phyloP scores from a whole-genome alignment of 2,797 vertebrate species.

The Danio tinwini region DNA sequence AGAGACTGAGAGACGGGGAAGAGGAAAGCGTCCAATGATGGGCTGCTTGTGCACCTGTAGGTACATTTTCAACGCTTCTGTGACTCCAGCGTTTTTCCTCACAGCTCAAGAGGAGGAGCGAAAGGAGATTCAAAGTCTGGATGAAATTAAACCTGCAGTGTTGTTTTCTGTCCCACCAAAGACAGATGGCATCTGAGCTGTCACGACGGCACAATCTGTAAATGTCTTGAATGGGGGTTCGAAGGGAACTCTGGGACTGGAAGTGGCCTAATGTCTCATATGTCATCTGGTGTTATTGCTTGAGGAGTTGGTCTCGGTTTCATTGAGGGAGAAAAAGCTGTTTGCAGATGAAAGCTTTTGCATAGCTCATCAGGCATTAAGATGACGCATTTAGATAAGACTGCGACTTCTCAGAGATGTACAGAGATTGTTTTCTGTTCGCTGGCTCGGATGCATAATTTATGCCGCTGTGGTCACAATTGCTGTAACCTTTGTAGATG shows the following conservation, averaged over 20 bases:
- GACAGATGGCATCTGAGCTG: conserved; percentile 14
- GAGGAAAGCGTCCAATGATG: conserved; percentile 27
- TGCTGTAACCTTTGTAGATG: conserved; percentile 5
- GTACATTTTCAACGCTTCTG: conserved; percentile 22
- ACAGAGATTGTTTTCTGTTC: background rate
- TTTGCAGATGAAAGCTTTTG: conserved; percentile 36
- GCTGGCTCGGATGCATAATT: conserved; percentile 9
- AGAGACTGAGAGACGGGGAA: conserved; percentile 37
- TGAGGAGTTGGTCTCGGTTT: conserved; percentile 13
- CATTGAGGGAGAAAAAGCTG: background rate
- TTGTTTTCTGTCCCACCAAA: conserved; percentile 1
- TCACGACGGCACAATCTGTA: background rate
- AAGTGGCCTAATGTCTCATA: conserved; percentile 20
- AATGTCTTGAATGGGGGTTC: background rate
- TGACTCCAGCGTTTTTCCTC: conserved; percentile 20
- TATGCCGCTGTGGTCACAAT: background rate
- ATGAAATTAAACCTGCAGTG: background rate
- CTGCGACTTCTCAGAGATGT: background rate
- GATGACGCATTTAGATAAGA: conserved; percentile 31
- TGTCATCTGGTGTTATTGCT: conserved; percentile 35
- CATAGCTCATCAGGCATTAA: conserved; percentile 41
- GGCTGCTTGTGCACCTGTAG: conserved; percentile 37
- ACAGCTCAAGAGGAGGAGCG: background rate
- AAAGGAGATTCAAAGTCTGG: background rate
- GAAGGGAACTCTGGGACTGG: background rate